Evolutionary conservation across 2,113 vertebrate genomes (phyloP).

Genomic region (Saccopteryx bilineata): DNA sequence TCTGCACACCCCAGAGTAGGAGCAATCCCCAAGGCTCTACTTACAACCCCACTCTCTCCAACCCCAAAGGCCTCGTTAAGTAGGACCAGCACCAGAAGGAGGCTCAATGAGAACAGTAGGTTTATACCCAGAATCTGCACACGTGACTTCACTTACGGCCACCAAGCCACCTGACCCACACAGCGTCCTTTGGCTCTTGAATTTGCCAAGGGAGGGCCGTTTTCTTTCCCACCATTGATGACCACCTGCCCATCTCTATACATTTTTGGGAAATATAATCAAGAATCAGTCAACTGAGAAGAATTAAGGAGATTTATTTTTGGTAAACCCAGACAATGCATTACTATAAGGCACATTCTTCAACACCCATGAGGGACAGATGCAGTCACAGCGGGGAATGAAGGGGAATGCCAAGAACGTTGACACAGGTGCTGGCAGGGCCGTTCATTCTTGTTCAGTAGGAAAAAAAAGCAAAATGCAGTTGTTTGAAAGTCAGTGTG

Average conservation of each 20-base stretch:
- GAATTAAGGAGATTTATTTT: constrained; percentile 60
- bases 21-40: not conserved
- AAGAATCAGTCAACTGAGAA: constrained; percentile 28
- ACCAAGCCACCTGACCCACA: not conserved
- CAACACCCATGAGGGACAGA: constrained; percentile 38
- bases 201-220: not conserved
- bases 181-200: not conserved
- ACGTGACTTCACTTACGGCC: not conserved
- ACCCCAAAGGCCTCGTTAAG: not conserved
- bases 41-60: not conserved
- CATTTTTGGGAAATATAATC: constrained; percentile 47
- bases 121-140: not conserved
- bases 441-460: not conserved
- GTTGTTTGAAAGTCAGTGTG: not conserved
- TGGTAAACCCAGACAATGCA: not conserved
- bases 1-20: not conserved
- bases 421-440: not conserved
- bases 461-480: not conserved
- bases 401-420: constrained; percentile 23
- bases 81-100: accelerated
- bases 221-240: not conserved
- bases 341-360: constrained; percentile 54
- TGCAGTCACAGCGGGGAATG: not conserved
- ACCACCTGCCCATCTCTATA: not conserved
- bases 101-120: not conserved